Conservation (phyloP, 2,113 vertebrate genomes). For the Telmatochromis sp. region DNA sequence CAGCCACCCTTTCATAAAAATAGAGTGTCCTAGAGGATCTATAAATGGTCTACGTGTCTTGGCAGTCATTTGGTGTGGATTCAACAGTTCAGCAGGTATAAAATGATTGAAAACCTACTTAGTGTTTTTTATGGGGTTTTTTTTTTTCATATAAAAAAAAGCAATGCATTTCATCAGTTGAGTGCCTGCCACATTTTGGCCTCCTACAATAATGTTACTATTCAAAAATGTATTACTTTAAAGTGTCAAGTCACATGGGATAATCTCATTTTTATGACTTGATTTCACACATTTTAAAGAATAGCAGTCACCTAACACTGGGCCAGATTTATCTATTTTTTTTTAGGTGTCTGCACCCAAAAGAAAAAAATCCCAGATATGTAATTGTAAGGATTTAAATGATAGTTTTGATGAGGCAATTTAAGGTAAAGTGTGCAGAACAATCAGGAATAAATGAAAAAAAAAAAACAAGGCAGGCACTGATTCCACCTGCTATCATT, state of each 20-base stretch:
- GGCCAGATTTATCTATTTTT: not conserved
- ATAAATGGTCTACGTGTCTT: not conserved
- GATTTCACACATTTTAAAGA: not conserved
- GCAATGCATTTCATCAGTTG: not conserved
- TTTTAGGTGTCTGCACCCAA: not conserved
- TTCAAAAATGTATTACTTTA: not conserved
- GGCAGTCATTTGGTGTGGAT: conserved; percentile 1
- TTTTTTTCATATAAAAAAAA: not conserved
- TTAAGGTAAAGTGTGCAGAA: not conserved
- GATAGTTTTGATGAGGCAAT: not conserved
- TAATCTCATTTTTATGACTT: not conserved
- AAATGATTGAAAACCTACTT: not conserved
- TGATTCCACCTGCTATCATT: not conserved
- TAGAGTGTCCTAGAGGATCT: not conserved
- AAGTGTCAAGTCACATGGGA: not conserved
- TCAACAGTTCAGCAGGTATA: conserved; percentile 7
- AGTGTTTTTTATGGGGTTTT: not conserved
- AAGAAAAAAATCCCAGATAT: not conserved
- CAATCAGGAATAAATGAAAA: not conserved
- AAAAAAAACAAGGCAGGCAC: not conserved
- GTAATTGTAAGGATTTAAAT: not conserved
- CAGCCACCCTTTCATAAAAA: not conserved
- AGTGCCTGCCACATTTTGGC: not conserved
- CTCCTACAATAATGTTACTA: not conserved
- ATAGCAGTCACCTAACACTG: not conserved